Evolutionary conservation across 1,140 invertebrate genomes (phyloP).

Genomic region (Solenopsis invicta): DNA sequence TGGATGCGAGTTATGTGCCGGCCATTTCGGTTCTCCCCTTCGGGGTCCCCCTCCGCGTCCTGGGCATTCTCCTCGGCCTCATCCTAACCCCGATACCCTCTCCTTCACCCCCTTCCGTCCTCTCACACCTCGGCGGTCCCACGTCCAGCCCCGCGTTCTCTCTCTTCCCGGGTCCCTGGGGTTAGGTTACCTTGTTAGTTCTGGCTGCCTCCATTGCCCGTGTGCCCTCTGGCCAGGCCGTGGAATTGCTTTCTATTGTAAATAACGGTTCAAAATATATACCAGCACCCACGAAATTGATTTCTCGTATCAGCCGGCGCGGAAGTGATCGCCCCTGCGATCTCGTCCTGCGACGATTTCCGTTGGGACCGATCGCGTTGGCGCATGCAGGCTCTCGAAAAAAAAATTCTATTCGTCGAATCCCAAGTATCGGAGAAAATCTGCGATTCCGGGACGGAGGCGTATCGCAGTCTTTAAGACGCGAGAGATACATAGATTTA

Average conservation of each 20-base stretch:
- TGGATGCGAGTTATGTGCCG: slow-evolving; percentile 77
- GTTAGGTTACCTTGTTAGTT: slow-evolving; percentile 81
- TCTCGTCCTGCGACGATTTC: slow-evolving; percentile 47
- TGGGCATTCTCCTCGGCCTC: slow-evolving; percentile 38
- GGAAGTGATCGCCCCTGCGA: slow-evolving; percentile 37
- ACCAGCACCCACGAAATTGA: slow-evolving; percentile 71
- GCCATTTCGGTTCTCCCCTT: slow-evolving; percentile 72
- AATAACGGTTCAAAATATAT: slow-evolving; percentile 76
- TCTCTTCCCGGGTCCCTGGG: slow-evolving; percentile 65
- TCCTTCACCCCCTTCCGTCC: not conserved
- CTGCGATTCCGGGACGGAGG: not conserved
- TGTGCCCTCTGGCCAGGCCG: slow-evolving; percentile 74
- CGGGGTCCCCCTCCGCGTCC: slow-evolving; percentile 46
- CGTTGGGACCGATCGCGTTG: not conserved
- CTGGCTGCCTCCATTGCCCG: slow-evolving; percentile 77
- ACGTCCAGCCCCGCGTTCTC: not conserved
- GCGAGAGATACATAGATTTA: not conserved
- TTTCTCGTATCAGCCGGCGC: slow-evolving; percentile 65
- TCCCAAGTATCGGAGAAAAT: not conserved
- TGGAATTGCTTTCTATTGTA: slow-evolving; percentile 80
- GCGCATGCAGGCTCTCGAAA: not conserved
- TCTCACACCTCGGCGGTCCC: slow-evolving; percentile 7
- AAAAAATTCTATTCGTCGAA: not conserved
- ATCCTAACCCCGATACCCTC: slow-evolving; percentile 20
- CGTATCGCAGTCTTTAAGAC: not conserved